Conservation (phyloP, 2,888 invertebrate genomes). For the Hypomecis punctinalis region DNA sequence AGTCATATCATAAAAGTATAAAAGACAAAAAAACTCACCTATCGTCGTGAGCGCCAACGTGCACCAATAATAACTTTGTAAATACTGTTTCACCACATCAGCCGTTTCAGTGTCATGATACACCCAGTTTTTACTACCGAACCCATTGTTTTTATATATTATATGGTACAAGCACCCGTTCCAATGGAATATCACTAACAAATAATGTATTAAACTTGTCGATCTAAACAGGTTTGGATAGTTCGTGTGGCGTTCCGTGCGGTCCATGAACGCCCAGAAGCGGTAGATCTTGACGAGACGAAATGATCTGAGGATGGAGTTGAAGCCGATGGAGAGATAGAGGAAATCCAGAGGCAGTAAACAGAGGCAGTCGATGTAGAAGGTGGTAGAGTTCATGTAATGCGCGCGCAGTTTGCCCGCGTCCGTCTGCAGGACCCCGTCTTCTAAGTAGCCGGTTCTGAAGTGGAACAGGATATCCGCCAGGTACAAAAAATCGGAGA, state of each 20-base stretch:
- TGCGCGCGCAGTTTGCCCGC: conserved; percentile 96
- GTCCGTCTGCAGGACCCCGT: conserved; percentile 98
- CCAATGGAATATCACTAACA: conserved; percentile 99
- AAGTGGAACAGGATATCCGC: conserved; percentile 99
- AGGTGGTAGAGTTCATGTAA: conserved; percentile 98
- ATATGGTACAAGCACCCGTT: conserved; percentile 99
- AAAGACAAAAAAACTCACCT: conserved; percentile 82
- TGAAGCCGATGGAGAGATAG: conserved; percentile 98
- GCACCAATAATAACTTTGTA: conserved; percentile 99
- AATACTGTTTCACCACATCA: conserved; percentile 96
- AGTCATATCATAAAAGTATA: neutral
- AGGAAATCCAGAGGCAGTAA: conserved; percentile 98
- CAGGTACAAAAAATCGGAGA: conserved; percentile 97
- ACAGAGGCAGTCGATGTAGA: conserved; percentile 99
- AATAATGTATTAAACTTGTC: conserved; percentile 96
- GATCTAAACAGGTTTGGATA: conserved; percentile 98
- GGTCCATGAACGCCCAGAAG: conserved; percentile 99
- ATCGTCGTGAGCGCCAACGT: conserved; percentile 98
- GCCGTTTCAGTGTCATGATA: conserved; percentile 93
- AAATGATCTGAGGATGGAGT: conserved; percentile 97
- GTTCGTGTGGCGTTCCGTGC: conserved; percentile 99
- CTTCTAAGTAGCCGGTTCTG: conserved; percentile 98
- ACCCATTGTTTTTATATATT: conserved; percentile 97
- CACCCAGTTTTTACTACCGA: conserved; percentile 97
- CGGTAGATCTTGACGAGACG: conserved; percentile 98